Evolutionary conservation across 2,888 invertebrate species (phyloP).

Genomic region (Drosophila trichaetosa): DNA sequence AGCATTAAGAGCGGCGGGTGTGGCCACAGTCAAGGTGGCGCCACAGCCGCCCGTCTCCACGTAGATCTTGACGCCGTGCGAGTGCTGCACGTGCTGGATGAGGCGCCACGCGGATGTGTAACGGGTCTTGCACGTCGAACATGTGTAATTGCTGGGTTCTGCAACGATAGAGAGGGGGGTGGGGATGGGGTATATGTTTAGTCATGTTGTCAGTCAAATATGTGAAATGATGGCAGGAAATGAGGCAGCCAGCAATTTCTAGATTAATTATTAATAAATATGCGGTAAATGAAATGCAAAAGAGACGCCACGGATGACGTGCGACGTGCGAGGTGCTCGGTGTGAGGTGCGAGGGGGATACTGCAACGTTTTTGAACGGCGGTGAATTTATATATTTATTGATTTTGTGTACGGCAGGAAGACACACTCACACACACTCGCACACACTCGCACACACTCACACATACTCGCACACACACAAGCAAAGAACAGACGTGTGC

Average conservation of each 20-base stretch:
- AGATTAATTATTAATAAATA: conserved; percentile 56
- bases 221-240: conserved; percentile 56
- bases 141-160: conserved; percentile 98
- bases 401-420: conserved; percentile 54
- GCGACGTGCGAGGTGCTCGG: neutral
- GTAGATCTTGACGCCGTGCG: conserved; percentile 97
- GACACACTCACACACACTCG: conserved; percentile 8
- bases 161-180: conserved; percentile 75
- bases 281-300: conserved; percentile 13
- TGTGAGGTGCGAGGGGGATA: neutral
- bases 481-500: conserved; percentile 1
- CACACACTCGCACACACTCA: neutral
- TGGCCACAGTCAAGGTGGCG: conserved; percentile 79
- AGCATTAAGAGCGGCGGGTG: conserved; percentile 65
- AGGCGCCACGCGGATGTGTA: conserved; percentile 97
- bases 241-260: conserved; percentile 57
- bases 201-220: conserved; percentile 56
- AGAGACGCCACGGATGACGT: neutral
- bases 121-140: conserved; percentile 96
- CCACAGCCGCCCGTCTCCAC: conserved; percentile 86
- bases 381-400: conserved; percentile 70
- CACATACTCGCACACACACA: conserved; percentile 3
- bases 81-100: conserved; percentile 97
- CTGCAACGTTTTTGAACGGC: conserved; percentile 24
- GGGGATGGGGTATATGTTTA: conserved; percentile 21